Base-by-base conservation (phyloP, 2,888 invertebrate species). In the Nymphalis polychloros region DNA sequence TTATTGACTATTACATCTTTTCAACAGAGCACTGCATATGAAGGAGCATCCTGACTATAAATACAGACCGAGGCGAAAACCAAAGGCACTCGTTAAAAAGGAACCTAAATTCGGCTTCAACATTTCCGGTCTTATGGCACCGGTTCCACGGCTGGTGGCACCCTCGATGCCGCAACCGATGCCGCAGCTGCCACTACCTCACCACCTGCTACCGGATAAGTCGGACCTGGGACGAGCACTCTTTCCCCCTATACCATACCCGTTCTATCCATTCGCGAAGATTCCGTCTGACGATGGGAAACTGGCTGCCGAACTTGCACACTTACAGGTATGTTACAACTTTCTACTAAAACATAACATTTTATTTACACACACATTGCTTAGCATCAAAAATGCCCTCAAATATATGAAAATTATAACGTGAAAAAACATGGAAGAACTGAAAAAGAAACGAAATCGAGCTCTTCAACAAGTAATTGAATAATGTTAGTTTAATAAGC, bases 21-120 rank as follows among this genome's bases (percentile, higher is more conserved):
- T 68, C 92, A 92, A 35, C 94, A 97, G 97, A 86, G 97, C 97
- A 49, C 93, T 97, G 16, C 97, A 97, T 93, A 97, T 97, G 97
- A 97, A 97, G 89, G 97, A 97, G 84, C 97, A 97, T 81, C 97
- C 97, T 8, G 97, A 97, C 90, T 97, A 97, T 94, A 97, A 97
- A 89, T 97, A 97, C 92, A 94, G 97, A 57, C 97, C 97, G 16
- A 93, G 97, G 65, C 93, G 97, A 80, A 97, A 97, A 87, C 97
- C 97, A 6, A 97, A 97, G 85, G 96, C 97, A 0, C 92, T 97
- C 17, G 94, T 96, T 73, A 97, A 97, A 85, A 96, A 96, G 77
- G 96, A 96, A 78, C 94, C 95, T 31, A 96, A 96, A 81, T 96
- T 95, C 81, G 95, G 95, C 7, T 96, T 95, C 84, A 94, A 94